Evolutionary conservation across 2,888 invertebrate species (phyloP), one percentile per base, ranked within the genome.

Genomic region (Spicauda simplicius): DNA sequence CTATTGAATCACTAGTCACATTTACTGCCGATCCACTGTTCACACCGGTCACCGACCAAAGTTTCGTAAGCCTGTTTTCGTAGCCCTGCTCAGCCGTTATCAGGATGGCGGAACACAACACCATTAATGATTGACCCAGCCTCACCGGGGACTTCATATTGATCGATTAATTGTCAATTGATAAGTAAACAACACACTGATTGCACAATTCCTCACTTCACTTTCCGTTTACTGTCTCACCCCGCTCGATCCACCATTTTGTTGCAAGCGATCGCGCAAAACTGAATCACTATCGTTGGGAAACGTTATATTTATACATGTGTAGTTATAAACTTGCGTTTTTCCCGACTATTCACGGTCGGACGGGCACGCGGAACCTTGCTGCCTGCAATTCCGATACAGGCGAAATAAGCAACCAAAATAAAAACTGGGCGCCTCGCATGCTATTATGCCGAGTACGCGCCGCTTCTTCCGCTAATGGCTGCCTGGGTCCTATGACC

Each of bases 271-370:
- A 84, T 88, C 89, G 90, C 88, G 90, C 80, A 86, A 87, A 89
- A 93, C 93, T 93, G 93, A 91, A 87, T 90, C 87, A 85, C 86
- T 82, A 76, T 87, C 79, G 87, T 82, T 83, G 80, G 71, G 71
- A 76, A 81, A 77, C 86, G 88, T 84, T 90, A 88, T 91, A 92
- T 93, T 88, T 93, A 92, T 93, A 93, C 90, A 90, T 85, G 89
- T 88, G 88, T 87, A 75, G 76, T 80, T 86, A 79, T 86, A 83
- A 87, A 88, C 78, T 90, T 87, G 88, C 91, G 89, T 90, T 90
- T 91, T 90, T 87, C 90, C 89, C 78, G 88, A 77, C 77, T 74
- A 71, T 86, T 87, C 85, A 88, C 90, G 92, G 85, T 90, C 82
- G 85, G 91, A 59, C 77, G 86, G 77, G 71, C 73, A 75, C 76